These are phyloP conservation scores for Oncorhynchus tshawytscha DNA, from an alignment of 2,113 vertebrate species.

Conservation along the genomic window DNA sequence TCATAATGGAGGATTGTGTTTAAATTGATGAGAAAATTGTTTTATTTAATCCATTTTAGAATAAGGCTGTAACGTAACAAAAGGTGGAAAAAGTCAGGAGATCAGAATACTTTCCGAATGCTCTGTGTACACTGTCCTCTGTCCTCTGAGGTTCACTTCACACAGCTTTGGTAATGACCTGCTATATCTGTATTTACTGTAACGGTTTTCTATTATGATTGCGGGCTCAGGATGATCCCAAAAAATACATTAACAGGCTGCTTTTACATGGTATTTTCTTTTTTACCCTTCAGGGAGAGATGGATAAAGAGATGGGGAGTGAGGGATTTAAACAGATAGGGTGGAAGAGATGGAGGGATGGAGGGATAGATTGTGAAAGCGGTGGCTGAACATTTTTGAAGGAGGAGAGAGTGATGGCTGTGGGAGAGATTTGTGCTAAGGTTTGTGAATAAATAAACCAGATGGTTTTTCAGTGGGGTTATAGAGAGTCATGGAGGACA, in stretches of 20 bases:
- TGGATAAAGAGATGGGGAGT: not conserved
- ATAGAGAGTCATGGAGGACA: not conserved
- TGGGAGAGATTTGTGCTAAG: slow-evolving; percentile 7
- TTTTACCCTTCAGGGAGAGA: not conserved
- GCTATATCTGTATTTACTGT: slow-evolving; percentile 24
- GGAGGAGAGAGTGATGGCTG: slow-evolving; percentile 5
- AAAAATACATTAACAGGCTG: not conserved
- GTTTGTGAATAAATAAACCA: slow-evolving; percentile 24
- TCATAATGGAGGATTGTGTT: too few species aligned
- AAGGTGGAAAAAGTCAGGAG: too few species aligned
- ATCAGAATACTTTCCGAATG: too few species aligned
- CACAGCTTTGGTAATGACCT: slow-evolving; percentile 23
- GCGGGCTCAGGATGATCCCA: not conserved
- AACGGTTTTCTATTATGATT: slow-evolving; percentile 15
- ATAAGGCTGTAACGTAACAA: too few species aligned
- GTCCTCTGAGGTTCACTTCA: not conserved
- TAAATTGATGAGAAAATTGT: too few species aligned
- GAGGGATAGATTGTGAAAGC: slow-evolving; percentile 13
- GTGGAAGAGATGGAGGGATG: slow-evolving; percentile 4
- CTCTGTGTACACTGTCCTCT: too few species aligned
- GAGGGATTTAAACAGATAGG: not conserved
- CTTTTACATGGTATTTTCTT: not conserved
- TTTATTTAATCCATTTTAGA: too few species aligned
- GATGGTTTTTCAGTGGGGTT: slow-evolving; percentile 7
- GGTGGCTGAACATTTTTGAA: slow-evolving; percentile 7